Evolutionary conservation across 2,888 invertebrate genomes (phyloP).

Genomic region (Limnephilus lunatus): DNA sequence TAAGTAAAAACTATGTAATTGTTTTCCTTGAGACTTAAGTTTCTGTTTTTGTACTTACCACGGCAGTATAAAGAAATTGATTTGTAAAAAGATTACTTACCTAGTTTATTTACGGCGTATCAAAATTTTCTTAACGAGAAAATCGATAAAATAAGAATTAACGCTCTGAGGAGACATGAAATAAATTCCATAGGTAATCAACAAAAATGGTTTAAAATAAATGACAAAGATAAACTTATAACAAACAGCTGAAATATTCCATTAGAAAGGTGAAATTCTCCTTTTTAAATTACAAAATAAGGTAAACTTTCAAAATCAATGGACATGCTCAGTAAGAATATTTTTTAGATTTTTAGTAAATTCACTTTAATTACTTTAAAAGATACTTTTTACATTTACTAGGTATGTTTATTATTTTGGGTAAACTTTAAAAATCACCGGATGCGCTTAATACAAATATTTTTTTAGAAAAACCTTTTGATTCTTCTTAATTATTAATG

Average conservation of each 20-base stretch:
- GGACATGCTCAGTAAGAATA: no score
- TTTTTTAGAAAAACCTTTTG: no score
- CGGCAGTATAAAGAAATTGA: not conserved
- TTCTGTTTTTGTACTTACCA: no score
- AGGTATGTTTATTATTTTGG: no score
- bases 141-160: not conserved
- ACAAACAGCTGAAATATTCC: not conserved
- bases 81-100: not conserved
- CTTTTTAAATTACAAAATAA: not conserved
- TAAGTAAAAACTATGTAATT: no score
- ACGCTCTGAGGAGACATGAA: not conserved
- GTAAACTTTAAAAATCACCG: no score
- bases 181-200: not conserved
- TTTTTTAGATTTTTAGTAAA: no score
- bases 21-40: no score
- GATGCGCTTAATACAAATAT: no score
- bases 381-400: no score
- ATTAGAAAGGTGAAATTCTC: not conserved
- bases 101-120: not conserved
- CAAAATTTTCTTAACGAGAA: not conserved
- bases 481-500: no score
- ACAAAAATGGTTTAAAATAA: not conserved
- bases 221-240: not conserved
- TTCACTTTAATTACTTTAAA: no score
- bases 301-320: not conserved